Conservation (phyloP, 2,888 invertebrate species). For the Ypsolopha sequella region DNA sequence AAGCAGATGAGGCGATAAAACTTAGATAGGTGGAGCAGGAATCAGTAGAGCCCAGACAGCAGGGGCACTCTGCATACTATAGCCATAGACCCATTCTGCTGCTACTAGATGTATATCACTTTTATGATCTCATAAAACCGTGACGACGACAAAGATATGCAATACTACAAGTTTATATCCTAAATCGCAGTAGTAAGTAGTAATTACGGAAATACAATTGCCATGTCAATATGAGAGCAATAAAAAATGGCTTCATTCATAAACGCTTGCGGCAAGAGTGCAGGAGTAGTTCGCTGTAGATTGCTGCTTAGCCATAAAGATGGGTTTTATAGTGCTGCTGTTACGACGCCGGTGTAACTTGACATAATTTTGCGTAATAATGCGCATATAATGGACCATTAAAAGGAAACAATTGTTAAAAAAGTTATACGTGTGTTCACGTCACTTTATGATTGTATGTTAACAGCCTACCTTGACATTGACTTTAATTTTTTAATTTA, state of each 20-base stretch:
- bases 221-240: slow-evolving; percentile 61
- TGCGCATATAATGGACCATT: slow-evolving; percentile 67
- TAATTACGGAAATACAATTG: slow-evolving; percentile 58
- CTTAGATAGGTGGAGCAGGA: slow-evolving; percentile 23
- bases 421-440: slow-evolving; percentile 67
- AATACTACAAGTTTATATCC: slow-evolving; percentile 57
- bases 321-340: slow-evolving; percentile 61
- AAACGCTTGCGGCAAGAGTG: slow-evolving; percentile 51
- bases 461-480: slow-evolving; percentile 67
- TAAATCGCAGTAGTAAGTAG: slow-evolving; percentile 53
- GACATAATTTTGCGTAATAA: slow-evolving; percentile 70
- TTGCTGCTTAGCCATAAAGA: slow-evolving; percentile 62
- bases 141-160: slow-evolving; percentile 49
- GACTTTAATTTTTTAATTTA: slow-evolving; percentile 68
- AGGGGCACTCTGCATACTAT: slow-evolving; percentile 18
- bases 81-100: slow-evolving; percentile 8
- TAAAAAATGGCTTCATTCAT: slow-evolving; percentile 63
- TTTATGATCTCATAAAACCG: slow-evolving; percentile 63
- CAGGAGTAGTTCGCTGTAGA: slow-evolving; percentile 30
- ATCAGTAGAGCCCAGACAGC: slow-evolving; percentile 11
- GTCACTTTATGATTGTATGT: slow-evolving; percentile 68
- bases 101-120: slow-evolving; percentile 53
- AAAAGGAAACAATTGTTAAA: slow-evolving; percentile 70
- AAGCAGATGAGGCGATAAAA: slow-evolving; percentile 61
- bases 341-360: slow-evolving; percentile 66